Base-by-base conservation (phyloP, 1,140 invertebrate genomes). In the Radopholus similis region DNA sequence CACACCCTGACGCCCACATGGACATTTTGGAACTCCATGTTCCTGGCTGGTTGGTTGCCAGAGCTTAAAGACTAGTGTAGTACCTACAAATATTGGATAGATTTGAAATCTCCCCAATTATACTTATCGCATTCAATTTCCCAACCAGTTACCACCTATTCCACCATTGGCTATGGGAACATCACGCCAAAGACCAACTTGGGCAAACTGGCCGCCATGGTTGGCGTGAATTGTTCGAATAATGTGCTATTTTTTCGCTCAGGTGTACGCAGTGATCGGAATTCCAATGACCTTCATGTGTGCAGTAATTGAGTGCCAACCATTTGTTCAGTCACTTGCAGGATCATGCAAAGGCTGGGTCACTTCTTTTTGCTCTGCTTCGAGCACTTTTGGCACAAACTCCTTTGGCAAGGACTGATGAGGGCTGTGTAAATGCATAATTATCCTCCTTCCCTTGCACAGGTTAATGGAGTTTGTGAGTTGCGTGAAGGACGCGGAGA, bases 11-110 rank as follows among this genome's bases (percentile, higher is more conserved):
- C 75, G n/a, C 80, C 80, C 9, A 77, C 77, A 23, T 81, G 78
- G 78, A 81, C 79, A 4, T 81, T 82, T 62, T 81, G 79, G 79
- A 81, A 81, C 68, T 81, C 80, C 15, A 79, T 80, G 73, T 77
- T 80, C 56, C 56, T 80, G 32, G 77, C 77, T 30, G 76, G 75
- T 77, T 28, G 30, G 30, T 49, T 21, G 37, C 3, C 1, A 53
- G 4, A 23, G 30, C n/a, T 21, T n/a, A n/a, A n/a, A n/a, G n/a
- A n/a, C 26, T 47, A 18, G 18, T 18, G 44, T 2, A 15, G 13
- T 21, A 26, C 44, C 13, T n/a, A 47, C n/a, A 47, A 47, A 8
- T n/a, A 47, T 47, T 8, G 2, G 13, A 18, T 47, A n/a, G n/a
- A n/a, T n/a, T n/a, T n/a, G n/a, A n/a, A n/a, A n/a, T 13, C 6